Conservation (phyloP, 2,797 vertebrate species). For the Pempheris klunzingeri region DNA sequence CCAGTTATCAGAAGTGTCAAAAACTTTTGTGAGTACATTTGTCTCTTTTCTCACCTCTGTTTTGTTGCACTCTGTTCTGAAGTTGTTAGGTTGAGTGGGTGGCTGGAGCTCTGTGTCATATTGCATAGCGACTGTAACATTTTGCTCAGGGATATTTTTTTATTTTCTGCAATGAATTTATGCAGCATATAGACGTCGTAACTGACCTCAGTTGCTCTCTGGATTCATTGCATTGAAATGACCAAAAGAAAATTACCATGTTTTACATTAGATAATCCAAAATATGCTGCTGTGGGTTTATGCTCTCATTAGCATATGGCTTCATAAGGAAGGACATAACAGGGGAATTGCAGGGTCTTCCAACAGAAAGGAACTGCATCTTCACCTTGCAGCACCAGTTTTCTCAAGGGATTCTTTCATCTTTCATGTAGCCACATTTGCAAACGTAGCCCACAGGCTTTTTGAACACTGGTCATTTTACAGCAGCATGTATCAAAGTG, state of each 20-base stretch:
- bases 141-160: slow-evolving; percentile 13
- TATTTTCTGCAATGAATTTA: neutral
- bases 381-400: neutral
- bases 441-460: slow-evolving; percentile 6
- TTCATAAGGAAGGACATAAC: slow-evolving; percentile 27
- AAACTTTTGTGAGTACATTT: slow-evolving; percentile 9
- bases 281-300: slow-evolving; percentile 24
- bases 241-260: slow-evolving; percentile 2
- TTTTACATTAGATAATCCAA: slow-evolving; percentile 1
- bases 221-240: slow-evolving; percentile 1
- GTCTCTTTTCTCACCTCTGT: slow-evolving; percentile 20
- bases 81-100: slow-evolving; percentile 44
- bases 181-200: neutral
- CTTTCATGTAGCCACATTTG: slow-evolving; percentile 22
- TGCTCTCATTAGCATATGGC: slow-evolving; percentile 13
- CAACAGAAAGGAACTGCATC: neutral
- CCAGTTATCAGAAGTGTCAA: slow-evolving; percentile 15
- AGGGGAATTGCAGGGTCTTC: slow-evolving; percentile 5
- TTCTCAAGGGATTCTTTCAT: neutral
- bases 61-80: slow-evolving; percentile 24
- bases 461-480: slow-evolving; percentile 17
- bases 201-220: neutral
- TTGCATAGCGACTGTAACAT: slow-evolving; percentile 26
- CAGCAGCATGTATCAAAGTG: slow-evolving; percentile 2
- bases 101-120: slow-evolving; percentile 25